Percentiles rank a stretch among this genome's conserved stretches.
phyloP scores from a whole-genome alignment of 2,797 vertebrate genomes.

The Buceros bicornis region DNA sequence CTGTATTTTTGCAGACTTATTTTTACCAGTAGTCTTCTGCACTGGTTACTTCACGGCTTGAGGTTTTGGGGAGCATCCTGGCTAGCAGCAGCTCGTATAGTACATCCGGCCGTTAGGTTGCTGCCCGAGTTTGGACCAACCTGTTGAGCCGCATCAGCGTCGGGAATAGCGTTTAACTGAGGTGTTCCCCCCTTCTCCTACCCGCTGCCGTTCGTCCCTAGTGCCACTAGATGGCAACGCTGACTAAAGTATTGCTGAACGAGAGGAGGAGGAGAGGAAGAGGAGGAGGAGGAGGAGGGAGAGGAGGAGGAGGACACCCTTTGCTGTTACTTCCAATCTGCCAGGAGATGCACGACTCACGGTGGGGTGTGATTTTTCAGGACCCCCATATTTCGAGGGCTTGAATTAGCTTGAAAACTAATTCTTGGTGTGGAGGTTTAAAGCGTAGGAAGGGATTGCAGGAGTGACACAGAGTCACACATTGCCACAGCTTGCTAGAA shows the following conservation, averaged over 20 bases:
- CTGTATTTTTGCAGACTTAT: not conserved
- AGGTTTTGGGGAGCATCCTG: not conserved
- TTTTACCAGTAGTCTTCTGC: not conserved
- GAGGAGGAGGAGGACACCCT: not conserved
- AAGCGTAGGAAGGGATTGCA: not conserved
- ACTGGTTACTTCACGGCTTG: not conserved
- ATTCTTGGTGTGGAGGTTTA: not conserved
- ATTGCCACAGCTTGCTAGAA: not conserved
- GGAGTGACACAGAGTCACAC: not conserved
- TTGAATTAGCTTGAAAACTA: not conserved
- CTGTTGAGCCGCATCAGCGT: fast-evolving
- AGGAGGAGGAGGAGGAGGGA: fast-evolving
- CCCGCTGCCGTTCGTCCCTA: not conserved
- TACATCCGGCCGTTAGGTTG: no score
- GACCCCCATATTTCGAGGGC: not conserved
- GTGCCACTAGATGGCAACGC: constrained; percentile 67
- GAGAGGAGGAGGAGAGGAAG: not conserved
- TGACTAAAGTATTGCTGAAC: not conserved
- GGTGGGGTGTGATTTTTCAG: not conserved
- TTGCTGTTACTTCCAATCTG: not conserved
- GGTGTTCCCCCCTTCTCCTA: not conserved
- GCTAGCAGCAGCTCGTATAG: not conserved
- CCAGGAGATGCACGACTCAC: not conserved
- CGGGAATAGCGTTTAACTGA: fast-evolving
- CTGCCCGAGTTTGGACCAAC: not conserved